These are phyloP conservation scores for Larimichthys crocea DNA, from an alignment of 2,113 vertebrate genomes.

Conservation along the genomic window DNA sequence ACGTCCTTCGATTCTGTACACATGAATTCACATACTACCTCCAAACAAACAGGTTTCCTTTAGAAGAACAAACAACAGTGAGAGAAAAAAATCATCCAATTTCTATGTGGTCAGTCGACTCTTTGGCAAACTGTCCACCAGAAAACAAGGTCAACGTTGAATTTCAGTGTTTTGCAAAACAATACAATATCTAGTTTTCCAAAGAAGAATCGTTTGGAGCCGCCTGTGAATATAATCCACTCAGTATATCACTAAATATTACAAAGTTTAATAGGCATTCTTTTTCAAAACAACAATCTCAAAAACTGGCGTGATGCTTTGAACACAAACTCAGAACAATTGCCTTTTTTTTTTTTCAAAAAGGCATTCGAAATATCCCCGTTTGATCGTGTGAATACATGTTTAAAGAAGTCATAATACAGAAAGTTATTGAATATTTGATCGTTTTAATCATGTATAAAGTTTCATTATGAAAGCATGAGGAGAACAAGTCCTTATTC, in stretches of 20 bases:
- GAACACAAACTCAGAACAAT: neutral
- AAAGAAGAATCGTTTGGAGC: neutral
- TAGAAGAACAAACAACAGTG: too few species aligned
- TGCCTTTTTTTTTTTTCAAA: neutral
- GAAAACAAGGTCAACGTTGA: neutral
- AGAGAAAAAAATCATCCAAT: too few species aligned
- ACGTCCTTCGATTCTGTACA: too few species aligned
- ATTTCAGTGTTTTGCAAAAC: neutral
- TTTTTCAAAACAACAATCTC: neutral
- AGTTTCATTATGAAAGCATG: slow-evolving; percentile 6
- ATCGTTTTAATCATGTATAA: slow-evolving; percentile 10
- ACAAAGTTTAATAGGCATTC: neutral
- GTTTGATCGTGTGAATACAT: neutral
- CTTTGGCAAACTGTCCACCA: too few species aligned
- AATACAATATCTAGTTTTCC: neutral
- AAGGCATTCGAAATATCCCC: neutral
- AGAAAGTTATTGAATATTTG: slow-evolving; percentile 14
- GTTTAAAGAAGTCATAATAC: neutral
- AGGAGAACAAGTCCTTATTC: slow-evolving; percentile 1
- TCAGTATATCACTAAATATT: neutral
- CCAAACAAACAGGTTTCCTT: too few species aligned
- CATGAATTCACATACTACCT: too few species aligned
- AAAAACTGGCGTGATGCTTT: neutral
- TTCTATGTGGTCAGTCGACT: too few species aligned
- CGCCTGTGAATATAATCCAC: neutral